Conservation (phyloP, 92 coral and sea anemone species). For the Plumapathes pennacea region DNA sequence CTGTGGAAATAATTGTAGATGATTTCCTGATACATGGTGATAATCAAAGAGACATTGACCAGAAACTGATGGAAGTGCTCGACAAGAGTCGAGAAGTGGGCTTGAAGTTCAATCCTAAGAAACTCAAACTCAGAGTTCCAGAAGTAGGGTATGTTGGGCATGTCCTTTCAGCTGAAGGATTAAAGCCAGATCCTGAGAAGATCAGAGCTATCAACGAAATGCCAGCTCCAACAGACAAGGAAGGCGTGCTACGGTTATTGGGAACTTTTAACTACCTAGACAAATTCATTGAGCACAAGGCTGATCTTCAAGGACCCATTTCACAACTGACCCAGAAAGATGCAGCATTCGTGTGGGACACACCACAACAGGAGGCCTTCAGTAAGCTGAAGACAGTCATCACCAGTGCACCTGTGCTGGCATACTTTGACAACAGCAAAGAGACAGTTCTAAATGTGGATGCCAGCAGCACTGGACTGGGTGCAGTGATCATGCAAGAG, state of each 20-base stretch:
- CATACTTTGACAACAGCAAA: conserved; percentile 23
- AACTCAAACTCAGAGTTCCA: conserved; percentile 28
- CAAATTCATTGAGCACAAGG: conserved; percentile 51
- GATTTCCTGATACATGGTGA: conserved; percentile 30
- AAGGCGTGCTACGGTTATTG: conserved; percentile 25
- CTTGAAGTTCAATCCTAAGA: conserved; percentile 33
- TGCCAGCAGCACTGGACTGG: conserved; percentile 49
- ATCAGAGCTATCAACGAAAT: conserved; percentile 17
- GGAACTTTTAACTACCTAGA: conserved; percentile 45
- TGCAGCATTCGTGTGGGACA: conserved; percentile 31
- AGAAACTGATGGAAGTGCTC: conserved; percentile 16
- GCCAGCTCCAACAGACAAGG: conserved; percentile 54
- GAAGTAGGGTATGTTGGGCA: conserved; percentile 44
- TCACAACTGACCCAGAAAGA: conserved; percentile 23
- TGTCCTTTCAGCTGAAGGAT: conserved; percentile 16
- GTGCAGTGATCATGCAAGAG: conserved; percentile 38
- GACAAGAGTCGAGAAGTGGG: conserved; percentile 19
- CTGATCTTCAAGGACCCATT: conserved; percentile 37
- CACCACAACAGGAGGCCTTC: conserved; percentile 37
- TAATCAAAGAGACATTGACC: conserved; percentile 3
- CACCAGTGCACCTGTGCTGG: conserved; percentile 25
- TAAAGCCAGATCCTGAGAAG: conserved; percentile 50
- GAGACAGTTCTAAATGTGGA: conserved; percentile 30
- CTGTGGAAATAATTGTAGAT: conserved; percentile 41
- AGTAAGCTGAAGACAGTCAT: conserved; percentile 14